These are phyloP conservation scores for Drosophila orena DNA, from an alignment of 1,140 invertebrate genomes.

Conservation along the genomic window DNA sequence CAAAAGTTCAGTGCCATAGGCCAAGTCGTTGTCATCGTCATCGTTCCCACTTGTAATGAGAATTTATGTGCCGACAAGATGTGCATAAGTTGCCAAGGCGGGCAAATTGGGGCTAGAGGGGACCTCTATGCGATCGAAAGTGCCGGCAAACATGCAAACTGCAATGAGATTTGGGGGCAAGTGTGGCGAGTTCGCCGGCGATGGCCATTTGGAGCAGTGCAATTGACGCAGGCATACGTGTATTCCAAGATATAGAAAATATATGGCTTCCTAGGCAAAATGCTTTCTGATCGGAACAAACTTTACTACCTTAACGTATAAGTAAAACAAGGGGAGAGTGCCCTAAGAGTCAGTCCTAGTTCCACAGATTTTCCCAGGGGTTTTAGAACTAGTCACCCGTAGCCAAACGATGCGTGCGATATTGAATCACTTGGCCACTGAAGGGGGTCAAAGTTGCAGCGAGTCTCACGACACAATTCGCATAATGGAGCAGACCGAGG, in stretches of 20 bases:
- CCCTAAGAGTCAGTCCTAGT: not conserved
- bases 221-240: slow-evolving; percentile 5
- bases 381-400: not conserved
- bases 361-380: slow-evolving; percentile 3
- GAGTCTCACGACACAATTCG: slow-evolving; percentile 72
- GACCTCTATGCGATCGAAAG: slow-evolving; percentile 35
- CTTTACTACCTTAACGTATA: not conserved
- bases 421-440: slow-evolving; percentile 64
- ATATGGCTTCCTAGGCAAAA: too few relatives aligned
- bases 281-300: not conserved
- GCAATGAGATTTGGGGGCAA: slow-evolving; percentile 56
- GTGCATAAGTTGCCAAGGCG: slow-evolving; percentile 49
- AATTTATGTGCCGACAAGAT: slow-evolving; percentile 76
- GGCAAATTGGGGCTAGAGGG: too few relatives aligned
- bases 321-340: not conserved
- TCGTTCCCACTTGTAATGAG: slow-evolving; percentile 68
- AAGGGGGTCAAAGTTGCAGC: slow-evolving; percentile 61
- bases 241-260: not conserved
- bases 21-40: slow-evolving; percentile 50
- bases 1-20: slow-evolving; percentile 80
- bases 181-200: slow-evolving; percentile 18
- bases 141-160: slow-evolving; percentile 67
- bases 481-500: slow-evolving; percentile 38
- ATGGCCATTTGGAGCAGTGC: slow-evolving; percentile 7
- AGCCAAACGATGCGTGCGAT: slow-evolving; percentile 21